These are phyloP conservation scores for Sterna hirundo DNA, from an alignment of 2,113 vertebrate species.

Conservation along the genomic window DNA sequence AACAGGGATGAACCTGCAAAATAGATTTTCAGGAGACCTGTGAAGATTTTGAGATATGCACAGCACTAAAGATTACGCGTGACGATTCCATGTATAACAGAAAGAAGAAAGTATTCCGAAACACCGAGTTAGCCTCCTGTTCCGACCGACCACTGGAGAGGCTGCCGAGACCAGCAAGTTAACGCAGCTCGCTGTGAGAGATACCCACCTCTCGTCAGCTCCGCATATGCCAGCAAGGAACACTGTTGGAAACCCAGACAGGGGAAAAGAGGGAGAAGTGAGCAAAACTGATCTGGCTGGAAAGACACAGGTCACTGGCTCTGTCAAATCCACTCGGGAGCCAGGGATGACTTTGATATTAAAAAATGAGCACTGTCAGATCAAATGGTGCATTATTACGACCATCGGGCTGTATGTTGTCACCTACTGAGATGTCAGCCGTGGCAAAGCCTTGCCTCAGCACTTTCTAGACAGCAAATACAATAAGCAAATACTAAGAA, in stretches of 20 bases:
- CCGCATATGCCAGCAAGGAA: neutral
- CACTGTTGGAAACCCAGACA: neutral
- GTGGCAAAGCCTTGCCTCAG: neutral
- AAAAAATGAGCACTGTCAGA: neutral
- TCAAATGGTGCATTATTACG: neutral
- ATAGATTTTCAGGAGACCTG: neutral
- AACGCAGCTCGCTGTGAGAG: rapidly evolving
- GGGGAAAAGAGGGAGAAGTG: neutral
- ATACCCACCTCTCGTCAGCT: neutral
- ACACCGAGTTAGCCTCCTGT: neutral
- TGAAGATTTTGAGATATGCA: neutral
- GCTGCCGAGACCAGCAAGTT: neutral
- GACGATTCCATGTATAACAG: neutral
- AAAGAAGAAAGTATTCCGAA: neutral
- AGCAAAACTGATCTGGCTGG: neutral
- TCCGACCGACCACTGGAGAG: neutral
- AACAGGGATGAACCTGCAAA: neutral
- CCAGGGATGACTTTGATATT: neutral
- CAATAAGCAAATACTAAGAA: no score
- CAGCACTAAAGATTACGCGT: rapidly evolving
- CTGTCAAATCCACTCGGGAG: neutral
- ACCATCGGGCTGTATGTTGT: neutral
- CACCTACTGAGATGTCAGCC: neutral
- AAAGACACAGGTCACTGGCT: neutral
- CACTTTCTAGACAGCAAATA: neutral